phyloP scores from a whole-genome alignment of 2,113 vertebrate genomes.

The Sula dactylatra region DNA sequence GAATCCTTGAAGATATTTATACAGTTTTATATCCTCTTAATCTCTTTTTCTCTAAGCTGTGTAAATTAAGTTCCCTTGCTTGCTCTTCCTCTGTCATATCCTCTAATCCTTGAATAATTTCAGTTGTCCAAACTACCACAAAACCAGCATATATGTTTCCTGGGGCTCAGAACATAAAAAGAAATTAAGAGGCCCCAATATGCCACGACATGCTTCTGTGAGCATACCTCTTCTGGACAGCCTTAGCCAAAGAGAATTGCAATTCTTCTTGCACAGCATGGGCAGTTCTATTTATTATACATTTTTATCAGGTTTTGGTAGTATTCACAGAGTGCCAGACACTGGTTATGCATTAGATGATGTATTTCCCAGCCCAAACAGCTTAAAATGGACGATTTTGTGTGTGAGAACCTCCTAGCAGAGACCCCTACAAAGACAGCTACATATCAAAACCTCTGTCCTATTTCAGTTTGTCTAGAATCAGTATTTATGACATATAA shows the following conservation, averaged over 20 bases:
- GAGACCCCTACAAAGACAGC: not conserved
- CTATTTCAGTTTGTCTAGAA: not conserved
- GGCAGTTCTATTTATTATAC: not conserved
- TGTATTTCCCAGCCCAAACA: not conserved
- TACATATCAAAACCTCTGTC: not conserved
- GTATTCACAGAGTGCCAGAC: not conserved
- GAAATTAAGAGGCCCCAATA: not conserved
- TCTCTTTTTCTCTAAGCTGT: conserved; percentile 5
- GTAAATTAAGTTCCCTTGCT: conserved; percentile 32
- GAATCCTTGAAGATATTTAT: not conserved
- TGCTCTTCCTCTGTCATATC: not conserved
- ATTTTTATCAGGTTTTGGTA: not conserved
- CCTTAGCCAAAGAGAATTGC: not conserved
- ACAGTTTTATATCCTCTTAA: conserved; percentile 26
- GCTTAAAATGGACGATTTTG: not conserved
- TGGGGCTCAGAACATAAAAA: not conserved
- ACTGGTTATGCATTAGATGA: not conserved
- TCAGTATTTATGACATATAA: not conserved
- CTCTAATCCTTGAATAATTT: conserved; percentile 10
- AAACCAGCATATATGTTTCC: not conserved
- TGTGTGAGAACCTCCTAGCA: not conserved
- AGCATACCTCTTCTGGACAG: not conserved
- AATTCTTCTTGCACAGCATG: not conserved
- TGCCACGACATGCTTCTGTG: not conserved
- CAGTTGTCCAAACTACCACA: not conserved